These are phyloP conservation scores for Rugalucina vietnamica DNA, from an alignment of 2,888 invertebrate genomes.

Conservation along the genomic window DNA sequence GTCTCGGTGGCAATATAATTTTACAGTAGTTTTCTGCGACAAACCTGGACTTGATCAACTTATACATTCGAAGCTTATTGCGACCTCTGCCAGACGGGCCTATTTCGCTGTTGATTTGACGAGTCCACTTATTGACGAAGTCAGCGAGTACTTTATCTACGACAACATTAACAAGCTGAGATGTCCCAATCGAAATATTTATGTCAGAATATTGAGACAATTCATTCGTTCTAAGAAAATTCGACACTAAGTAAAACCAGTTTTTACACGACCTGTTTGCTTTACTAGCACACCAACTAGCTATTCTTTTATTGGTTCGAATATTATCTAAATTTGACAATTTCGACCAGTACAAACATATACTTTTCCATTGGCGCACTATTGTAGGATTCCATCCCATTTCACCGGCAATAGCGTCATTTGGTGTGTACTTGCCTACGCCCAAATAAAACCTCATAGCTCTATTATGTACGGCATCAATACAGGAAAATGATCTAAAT, in stretches of 20 bases:
- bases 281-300: conserved; percentile 1
- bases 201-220: too few relatives aligned
- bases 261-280: not conserved
- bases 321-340: not conserved
- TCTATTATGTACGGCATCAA: conserved; percentile 33
- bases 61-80: conserved; percentile 10
- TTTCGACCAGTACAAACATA: not conserved
- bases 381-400: conserved; percentile 40
- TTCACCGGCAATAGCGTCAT: conserved; percentile 34
- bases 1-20: not conserved
- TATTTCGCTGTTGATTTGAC: not conserved
- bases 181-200: too few relatives aligned
- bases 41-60: not conserved
- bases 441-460: conserved; percentile 27
- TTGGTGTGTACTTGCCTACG: conserved; percentile 31
- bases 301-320: conserved; percentile 10
- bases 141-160: too few relatives aligned
- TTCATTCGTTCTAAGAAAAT: too few relatives aligned
- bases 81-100: not conserved
- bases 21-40: conserved; percentile 1
- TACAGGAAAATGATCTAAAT: conserved; percentile 32
- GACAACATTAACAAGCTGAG: too few relatives aligned
- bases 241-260: not conserved
- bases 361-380: conserved; percentile 24
- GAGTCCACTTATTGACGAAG: too few relatives aligned